A percentile compares a stretch with the other conserved stretches of the same genome.
phyloP scores from a whole-genome alignment of 2,888 invertebrate species.

The Seira ritae region DNA sequence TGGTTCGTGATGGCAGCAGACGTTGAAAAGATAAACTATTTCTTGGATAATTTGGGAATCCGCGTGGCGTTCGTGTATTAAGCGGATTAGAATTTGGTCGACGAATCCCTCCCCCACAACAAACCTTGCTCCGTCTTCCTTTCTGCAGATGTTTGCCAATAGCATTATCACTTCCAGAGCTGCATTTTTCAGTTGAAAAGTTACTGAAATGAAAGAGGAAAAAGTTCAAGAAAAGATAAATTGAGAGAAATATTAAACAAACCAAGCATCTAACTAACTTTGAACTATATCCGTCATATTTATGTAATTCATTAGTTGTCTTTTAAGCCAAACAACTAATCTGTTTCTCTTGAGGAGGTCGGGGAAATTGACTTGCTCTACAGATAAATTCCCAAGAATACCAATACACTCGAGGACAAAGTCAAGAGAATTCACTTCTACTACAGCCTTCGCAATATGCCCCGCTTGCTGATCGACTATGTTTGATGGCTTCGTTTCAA shows the following conservation, averaged over 20 bases:
- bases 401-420: conserved; percentile 65
- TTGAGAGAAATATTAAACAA: too few species aligned
- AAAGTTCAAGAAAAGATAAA: neutral
- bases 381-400: conserved; percentile 41
- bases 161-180: conserved; percentile 51
- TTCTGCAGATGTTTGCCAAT: conserved; percentile 27
- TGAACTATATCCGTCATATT: conserved; percentile 50
- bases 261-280: neutral
- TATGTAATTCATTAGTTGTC: conserved; percentile 55
- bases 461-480: conserved; percentile 58
- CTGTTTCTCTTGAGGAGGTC: conserved; percentile 58
- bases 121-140: conserved; percentile 52
- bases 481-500: conserved; percentile 33
- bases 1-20: conserved; percentile 45
- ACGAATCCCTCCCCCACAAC: conserved; percentile 59
- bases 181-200: conserved; percentile 47
- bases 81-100: conserved; percentile 53
- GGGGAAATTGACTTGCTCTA: conserved; percentile 40
- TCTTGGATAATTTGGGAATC: conserved; percentile 54
- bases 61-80: conserved; percentile 31
- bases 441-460: conserved; percentile 58
- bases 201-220: conserved; percentile 31
- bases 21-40: conserved; percentile 47
- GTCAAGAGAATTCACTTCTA: conserved; percentile 49
- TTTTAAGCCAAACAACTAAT: conserved; percentile 57